A percentile compares a stretch with the other conserved stretches of the same genome.
Evolutionary conservation across 2,797 vertebrate genomes (phyloP).

Genomic region (Sarcoramphus papa): DNA sequence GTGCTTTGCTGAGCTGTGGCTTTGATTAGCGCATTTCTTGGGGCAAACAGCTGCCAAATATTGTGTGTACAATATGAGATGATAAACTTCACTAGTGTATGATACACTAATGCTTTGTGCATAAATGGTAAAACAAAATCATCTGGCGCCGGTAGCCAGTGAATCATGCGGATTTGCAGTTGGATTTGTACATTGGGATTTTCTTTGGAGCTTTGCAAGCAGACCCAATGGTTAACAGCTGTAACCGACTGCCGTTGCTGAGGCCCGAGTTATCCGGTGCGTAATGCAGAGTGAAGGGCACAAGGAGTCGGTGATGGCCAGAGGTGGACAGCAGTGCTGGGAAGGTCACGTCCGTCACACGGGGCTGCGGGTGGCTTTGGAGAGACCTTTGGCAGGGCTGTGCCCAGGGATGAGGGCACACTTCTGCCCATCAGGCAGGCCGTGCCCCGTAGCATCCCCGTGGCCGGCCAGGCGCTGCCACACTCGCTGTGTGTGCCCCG

Average conservation of each 20-base stretch:
- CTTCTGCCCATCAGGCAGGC: neutral
- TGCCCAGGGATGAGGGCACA: neutral
- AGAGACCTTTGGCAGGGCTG: neutral
- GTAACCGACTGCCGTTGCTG: neutral
- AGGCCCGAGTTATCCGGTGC: neutral
- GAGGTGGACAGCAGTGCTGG: neutral
- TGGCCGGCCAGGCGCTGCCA: neutral
- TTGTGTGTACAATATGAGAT: neutral
- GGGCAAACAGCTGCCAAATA: slow-evolving; percentile 51
- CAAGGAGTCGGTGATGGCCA: neutral
- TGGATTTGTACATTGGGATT: neutral
- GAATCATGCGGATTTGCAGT: slow-evolving; percentile 17
- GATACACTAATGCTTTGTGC: slow-evolving; percentile 38
- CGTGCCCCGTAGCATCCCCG: neutral
- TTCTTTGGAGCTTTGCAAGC: neutral
- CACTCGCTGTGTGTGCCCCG: fast-evolving
- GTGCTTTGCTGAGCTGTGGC: neutral
- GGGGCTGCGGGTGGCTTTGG: neutral
- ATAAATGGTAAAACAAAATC: slow-evolving; percentile 35
- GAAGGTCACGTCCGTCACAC: neutral
- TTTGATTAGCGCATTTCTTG: slow-evolving; percentile 37
- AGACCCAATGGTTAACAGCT: neutral
- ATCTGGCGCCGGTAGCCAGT: slow-evolving; percentile 12
- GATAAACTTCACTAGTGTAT: slow-evolving; percentile 12
- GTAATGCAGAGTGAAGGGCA: neutral